phyloP scores from a whole-genome alignment of 2,797 vertebrate genomes.

The Pempheris klunzingeri region DNA sequence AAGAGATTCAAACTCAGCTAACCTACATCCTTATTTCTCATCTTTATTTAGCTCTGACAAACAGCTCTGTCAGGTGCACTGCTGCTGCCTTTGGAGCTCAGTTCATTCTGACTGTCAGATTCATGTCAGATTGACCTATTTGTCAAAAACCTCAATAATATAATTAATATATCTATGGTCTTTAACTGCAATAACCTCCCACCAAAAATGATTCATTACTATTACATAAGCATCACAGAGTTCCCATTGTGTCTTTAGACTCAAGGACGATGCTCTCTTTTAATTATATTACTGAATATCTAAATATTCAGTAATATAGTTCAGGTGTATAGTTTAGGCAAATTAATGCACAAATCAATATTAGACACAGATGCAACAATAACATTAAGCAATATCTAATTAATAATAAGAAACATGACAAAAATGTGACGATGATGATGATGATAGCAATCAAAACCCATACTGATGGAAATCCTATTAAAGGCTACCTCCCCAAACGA shows the following conservation, averaged over 20 bases:
- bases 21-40: constrained; percentile 20
- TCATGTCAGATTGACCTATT: no score
- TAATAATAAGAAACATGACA: neutral
- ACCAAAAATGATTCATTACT: neutral
- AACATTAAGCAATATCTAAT: neutral
- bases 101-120: no score
- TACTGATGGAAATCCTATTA: neutral
- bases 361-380: neutral
- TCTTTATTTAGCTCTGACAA: constrained; percentile 27
- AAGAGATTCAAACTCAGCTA: constrained; percentile 25
- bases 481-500: neutral
- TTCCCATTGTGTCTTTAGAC: neutral
- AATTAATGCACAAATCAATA: neutral
- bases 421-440: no score
- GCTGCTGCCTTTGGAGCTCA: no score
- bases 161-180: neutral
- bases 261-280: neutral
- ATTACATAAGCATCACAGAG: neutral
- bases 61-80: constrained; percentile 16
- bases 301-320: no score
- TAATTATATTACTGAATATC: neutral
- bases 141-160: neutral
- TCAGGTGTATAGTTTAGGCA: neutral
- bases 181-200: neutral
- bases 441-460: neutral